Conservation (phyloP, 2,888 invertebrate species). For the Dryomyza anilis region DNA sequence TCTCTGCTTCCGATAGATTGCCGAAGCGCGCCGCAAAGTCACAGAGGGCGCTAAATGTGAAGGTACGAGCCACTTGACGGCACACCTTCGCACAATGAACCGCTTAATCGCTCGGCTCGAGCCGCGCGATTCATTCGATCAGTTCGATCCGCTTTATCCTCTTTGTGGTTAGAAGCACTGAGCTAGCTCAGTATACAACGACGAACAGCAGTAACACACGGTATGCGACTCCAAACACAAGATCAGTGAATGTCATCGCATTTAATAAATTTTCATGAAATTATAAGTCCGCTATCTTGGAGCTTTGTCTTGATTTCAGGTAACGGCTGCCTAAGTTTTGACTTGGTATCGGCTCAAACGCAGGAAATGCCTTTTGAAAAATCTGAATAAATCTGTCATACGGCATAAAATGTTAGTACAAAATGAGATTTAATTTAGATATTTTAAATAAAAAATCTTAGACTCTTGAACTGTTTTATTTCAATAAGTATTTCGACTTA, state of each 20-base stretch:
- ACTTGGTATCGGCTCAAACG: not conserved
- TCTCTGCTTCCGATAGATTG: constrained; percentile 14
- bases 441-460: no score
- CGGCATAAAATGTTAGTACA: no score
- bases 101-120: not conserved
- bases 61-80: not conserved
- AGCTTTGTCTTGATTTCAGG: not conserved
- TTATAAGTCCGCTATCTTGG: constrained; percentile 1
- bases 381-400: no score
- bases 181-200: not conserved
- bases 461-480: no score
- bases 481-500: no score
- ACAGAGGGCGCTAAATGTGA: not conserved
- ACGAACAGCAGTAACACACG: not conserved
- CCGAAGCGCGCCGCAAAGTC: no score
- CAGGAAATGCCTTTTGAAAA: no score
- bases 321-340: not conserved
- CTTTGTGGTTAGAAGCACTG: not conserved
- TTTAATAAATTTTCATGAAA: constrained; percentile 7
- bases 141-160: not conserved
- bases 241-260: constrained; percentile 12
- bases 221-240: not conserved
- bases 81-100: constrained; percentile 17
- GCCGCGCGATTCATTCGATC: not conserved
- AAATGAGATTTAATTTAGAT: no score